Conservation (phyloP, 2,113 vertebrate species). For the Ivindomyrus marchei region DNA sequence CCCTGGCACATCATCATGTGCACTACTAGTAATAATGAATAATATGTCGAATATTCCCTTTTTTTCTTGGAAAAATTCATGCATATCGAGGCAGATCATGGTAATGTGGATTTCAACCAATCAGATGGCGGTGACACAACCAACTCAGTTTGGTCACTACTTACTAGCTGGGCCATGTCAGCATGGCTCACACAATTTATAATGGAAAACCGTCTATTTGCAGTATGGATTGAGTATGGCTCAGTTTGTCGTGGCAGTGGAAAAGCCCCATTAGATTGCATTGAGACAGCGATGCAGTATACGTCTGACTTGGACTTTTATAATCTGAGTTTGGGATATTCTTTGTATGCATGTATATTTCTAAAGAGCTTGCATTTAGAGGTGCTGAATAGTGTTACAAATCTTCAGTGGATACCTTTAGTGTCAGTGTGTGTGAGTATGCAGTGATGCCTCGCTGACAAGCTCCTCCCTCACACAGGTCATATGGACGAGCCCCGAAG, state of each 20-base stretch:
- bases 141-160: background rate
- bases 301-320: background rate
- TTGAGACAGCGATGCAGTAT: background rate
- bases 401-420: background rate
- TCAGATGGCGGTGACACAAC: background rate
- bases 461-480: conserved; percentile 55
- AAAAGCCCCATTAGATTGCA: background rate
- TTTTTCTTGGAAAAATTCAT: background rate
- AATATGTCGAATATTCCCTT: background rate
- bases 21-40: background rate
- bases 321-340: background rate
- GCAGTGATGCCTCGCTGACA: background rate
- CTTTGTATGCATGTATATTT: background rate
- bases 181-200: background rate
- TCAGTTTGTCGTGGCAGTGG: background rate
- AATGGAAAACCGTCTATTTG: background rate
- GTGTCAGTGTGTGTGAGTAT: background rate
- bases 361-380: background rate
- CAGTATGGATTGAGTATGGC: background rate
- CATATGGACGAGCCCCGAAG: conserved; percentile 92
- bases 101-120: background rate
- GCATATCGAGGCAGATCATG: background rate
- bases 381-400: background rate
- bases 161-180: background rate
- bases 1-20: background rate